These are phyloP conservation scores for Poecilia velifera DNA, from an alignment of 2,797 vertebrate species.

Conservation along the genomic window DNA sequence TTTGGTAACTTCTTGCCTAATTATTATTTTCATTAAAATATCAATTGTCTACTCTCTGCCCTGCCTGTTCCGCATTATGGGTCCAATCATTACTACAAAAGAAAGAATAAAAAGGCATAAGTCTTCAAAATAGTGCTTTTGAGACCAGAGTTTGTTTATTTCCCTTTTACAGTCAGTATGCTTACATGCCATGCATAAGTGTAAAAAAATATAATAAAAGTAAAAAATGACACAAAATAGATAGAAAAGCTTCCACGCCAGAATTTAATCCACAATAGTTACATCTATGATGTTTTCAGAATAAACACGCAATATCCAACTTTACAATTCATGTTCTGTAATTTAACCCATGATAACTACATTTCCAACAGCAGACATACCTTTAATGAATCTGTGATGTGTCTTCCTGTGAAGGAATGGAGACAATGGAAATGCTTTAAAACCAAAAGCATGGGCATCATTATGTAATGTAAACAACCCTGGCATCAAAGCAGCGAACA, in stretches of 20 bases:
- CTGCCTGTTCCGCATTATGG: not conserved
- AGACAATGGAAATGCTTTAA: conserved; percentile 50
- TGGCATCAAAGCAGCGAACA: conserved; percentile 79
- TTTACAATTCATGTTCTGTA: conserved; percentile 35
- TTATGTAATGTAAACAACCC: conserved; percentile 82
- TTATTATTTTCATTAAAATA: too few relatives aligned
- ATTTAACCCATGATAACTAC: conserved; percentile 48
- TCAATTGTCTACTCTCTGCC: too few relatives aligned
- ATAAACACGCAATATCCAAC: conserved; percentile 34
- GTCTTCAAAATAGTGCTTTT: not conserved
- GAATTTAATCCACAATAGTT: not conserved
- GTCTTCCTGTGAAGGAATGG: conserved; percentile 43
- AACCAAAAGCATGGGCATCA: conserved; percentile 62
- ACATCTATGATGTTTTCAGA: conserved; percentile 15
- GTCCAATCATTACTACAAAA: not conserved
- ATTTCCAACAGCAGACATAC: conserved; percentile 39
- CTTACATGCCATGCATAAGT: not conserved
- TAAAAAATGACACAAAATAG: not conserved
- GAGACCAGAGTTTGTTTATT: not conserved
- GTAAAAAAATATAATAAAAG: not conserved
- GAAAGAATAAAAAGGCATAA: not conserved
- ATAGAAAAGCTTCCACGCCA: not conserved
- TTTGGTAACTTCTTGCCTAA: too few relatives aligned
- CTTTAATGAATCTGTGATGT: conserved; percentile 60
- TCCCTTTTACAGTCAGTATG: not conserved